Percentiles rank a stretch among this genome's conserved stretches.
Evolutionary conservation across 2,113 vertebrate genomes (phyloP).

Genomic region (Strigops habroptila): DNA sequence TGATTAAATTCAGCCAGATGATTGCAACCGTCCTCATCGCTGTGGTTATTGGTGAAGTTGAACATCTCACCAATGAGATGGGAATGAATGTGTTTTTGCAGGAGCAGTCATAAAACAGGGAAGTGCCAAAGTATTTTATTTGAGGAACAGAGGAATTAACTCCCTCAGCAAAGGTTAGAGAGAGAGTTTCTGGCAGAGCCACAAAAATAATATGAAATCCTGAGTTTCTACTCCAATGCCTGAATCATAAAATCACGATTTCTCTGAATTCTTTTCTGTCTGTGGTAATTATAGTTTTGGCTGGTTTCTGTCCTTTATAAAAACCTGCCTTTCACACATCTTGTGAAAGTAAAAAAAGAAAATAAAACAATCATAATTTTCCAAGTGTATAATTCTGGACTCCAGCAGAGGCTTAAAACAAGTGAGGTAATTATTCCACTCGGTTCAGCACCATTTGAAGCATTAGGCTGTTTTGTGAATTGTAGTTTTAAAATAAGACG

Average conservation of each 20-base stretch:
- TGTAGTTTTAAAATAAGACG: conserved; percentile 55
- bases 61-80: not conserved
- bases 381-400: conserved; percentile 57
- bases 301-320: conserved; percentile 29
- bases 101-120: not conserved
- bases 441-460: conserved; percentile 51
- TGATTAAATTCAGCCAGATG: conserved; percentile 14
- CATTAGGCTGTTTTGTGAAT: conserved; percentile 44
- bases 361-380: conserved; percentile 64
- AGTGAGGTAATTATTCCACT: conserved; percentile 67
- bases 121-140: not conserved
- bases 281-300: conserved; percentile 38
- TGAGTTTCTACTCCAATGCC: conserved; percentile 8
- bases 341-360: not conserved
- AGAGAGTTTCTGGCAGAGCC: conserved; percentile 11
- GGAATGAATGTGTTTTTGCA: not conserved
- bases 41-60: not conserved
- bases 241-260: conserved; percentile 36
- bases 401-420: conserved; percentile 52
- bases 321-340: conserved; percentile 36
- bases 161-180: not conserved
- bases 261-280: not conserved
- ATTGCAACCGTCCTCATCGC: not conserved
- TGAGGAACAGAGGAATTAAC: conserved; percentile 9
- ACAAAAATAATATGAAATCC: conserved; percentile 22